Conservation (phyloP, 1,140 invertebrate genomes). For the Macrobrachium nipponense region DNA sequence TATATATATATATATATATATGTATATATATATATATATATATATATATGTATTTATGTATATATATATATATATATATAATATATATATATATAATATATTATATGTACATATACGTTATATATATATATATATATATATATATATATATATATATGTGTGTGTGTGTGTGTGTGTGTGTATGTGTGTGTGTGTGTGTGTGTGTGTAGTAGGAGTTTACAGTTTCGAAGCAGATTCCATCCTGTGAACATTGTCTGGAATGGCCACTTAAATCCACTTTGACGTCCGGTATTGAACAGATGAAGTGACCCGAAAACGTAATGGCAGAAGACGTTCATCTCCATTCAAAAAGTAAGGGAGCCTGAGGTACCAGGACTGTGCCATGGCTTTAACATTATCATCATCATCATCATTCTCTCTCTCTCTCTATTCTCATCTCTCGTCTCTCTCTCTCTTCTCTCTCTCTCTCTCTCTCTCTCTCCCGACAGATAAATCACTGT, state of each 20-base stretch:
- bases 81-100: constrained; percentile 32
- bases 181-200: background rate
- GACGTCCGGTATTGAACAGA: no score
- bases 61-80: background rate
- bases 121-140: constrained; percentile 6
- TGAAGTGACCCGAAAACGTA: no score
- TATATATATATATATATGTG: constrained; percentile 26
- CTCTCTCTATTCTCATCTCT: no score
- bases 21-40: constrained; percentile 28
- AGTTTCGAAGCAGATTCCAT: background rate
- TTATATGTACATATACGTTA: constrained; percentile 4
- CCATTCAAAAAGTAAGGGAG: background rate
- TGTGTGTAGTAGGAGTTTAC: no score
- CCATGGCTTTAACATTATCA: background rate
- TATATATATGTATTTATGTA: background rate
- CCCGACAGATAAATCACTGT: background rate
- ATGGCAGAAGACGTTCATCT: no score
- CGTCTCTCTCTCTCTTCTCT: constrained; percentile 23
- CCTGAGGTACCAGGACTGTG: background rate
- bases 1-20: constrained; percentile 32
- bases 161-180: background rate
- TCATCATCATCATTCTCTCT: background rate
- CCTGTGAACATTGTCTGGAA: background rate
- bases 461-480: constrained; percentile 17
- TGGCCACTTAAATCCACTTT: no score